Percentiles rank a stretch among this genome's conserved stretches.
Evolutionary conservation across 2,797 vertebrate species (phyloP).

Genomic region (Phoebastria nigripes): DNA sequence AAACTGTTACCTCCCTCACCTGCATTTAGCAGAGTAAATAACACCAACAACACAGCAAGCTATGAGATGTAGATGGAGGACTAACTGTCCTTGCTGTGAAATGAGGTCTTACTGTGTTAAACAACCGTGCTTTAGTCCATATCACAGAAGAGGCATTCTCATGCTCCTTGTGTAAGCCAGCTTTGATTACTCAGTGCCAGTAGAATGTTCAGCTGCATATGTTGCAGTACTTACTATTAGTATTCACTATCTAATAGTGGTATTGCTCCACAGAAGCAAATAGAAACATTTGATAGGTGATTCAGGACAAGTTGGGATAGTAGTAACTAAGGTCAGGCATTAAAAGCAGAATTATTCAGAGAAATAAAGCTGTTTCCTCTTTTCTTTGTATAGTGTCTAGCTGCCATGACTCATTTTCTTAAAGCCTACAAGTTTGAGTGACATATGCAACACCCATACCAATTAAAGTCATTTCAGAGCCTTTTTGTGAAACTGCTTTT

Average conservation of each 20-base stretch:
- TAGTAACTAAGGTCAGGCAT: neutral
- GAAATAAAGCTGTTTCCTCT: neutral
- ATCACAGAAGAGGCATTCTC: neutral
- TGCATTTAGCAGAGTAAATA: neutral
- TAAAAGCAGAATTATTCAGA: neutral
- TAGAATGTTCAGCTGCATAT: neutral
- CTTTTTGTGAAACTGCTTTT: neutral
- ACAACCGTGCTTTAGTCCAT: neutral
- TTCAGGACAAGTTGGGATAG: neutral
- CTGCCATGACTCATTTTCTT: neutral
- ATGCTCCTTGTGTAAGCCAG: neutral
- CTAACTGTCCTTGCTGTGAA: neutral
- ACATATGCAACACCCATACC: neutral
- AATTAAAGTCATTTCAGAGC: neutral
- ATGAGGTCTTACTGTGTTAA: neutral
- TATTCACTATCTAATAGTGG: neutral
- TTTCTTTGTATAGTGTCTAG: neutral
- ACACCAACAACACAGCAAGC: neutral
- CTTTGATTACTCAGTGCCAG: neutral
- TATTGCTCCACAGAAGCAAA: neutral
- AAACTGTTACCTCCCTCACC: neutral
- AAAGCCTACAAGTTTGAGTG: neutral
- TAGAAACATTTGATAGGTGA: neutral
- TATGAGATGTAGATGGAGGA: neutral
- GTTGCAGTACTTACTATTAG: neutral